Evolutionary conservation across 2,113 vertebrate genomes (phyloP).

Genomic region (Monopterus albus): DNA sequence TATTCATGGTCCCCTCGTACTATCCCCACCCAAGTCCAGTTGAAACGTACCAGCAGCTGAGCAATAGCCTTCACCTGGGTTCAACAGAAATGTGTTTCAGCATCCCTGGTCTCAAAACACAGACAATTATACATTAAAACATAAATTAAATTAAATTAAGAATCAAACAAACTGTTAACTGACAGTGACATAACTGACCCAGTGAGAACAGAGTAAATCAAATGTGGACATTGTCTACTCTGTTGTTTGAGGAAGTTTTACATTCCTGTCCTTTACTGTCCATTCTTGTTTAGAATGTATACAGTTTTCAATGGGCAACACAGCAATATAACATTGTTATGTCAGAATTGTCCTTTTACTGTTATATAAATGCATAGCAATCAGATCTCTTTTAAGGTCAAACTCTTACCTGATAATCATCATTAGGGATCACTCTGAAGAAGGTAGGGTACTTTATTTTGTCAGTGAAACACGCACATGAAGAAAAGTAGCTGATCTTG

Average conservation of each 20-base stretch:
- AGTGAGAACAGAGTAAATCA: too few species aligned
- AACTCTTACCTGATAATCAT: constrained; percentile 79
- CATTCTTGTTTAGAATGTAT: too few species aligned
- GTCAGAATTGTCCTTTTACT: not conserved
- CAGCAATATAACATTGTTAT: too few species aligned
- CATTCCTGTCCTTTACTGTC: too few species aligned
- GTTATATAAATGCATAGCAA: not conserved
- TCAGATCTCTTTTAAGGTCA: not conserved
- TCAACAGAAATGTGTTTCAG: constrained; percentile 7
- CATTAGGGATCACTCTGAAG: constrained; percentile 82
- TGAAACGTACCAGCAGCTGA: constrained; percentile 77
- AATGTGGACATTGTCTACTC: too few species aligned
- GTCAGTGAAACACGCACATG: constrained; percentile 79
- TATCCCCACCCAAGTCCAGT: constrained; percentile 82
- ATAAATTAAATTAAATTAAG: too few species aligned
- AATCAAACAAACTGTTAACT: too few species aligned
- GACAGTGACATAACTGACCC: too few species aligned
- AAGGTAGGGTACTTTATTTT: constrained; percentile 79
- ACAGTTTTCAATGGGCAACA: too few species aligned
- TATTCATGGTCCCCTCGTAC: constrained; percentile 81
- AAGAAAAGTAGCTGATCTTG: constrained; percentile 83
- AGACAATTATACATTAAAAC: too few species aligned
- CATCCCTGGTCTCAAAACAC: not conserved
- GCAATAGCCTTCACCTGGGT: constrained; percentile 81
- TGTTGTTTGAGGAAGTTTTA: too few species aligned